Percentiles rank a stretch among this genome's conserved stretches.
These are phyloP conservation scores for Calidris pygmaea DNA, from an alignment of 2,113 vertebrate species.

Conservation along the genomic window DNA sequence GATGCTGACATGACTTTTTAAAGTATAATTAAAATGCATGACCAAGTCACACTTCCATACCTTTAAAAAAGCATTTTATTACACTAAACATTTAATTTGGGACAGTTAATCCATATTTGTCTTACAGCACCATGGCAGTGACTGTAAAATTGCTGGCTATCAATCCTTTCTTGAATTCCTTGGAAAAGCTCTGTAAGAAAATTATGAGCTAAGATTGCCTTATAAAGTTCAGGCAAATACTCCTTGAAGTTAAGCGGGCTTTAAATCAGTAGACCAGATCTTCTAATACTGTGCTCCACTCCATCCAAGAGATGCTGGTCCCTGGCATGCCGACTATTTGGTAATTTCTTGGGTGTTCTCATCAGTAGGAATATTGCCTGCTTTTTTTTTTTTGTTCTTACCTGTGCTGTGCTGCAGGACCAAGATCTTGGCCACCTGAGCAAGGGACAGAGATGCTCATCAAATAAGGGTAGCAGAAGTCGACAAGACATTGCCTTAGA, in stretches of 20 bases:
- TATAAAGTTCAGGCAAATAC: not conserved
- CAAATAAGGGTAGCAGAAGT: not conserved
- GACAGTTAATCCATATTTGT: conserved; percentile 28
- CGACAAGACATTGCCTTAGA: not conserved
- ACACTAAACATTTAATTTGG: not conserved
- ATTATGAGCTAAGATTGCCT: not conserved
- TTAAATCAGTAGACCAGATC: not conserved
- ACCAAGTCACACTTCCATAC: not conserved
- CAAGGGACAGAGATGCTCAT: not conserved
- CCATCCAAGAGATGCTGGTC: not conserved
- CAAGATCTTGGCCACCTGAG: not conserved
- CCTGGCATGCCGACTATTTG: not conserved
- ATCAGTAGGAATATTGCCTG: not conserved
- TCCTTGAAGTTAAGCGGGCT: not conserved
- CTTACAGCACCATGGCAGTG: not conserved
- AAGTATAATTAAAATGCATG: conserved; percentile 7
- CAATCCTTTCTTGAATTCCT: not conserved
- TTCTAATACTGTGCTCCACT: not conserved
- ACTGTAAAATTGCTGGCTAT: not conserved
- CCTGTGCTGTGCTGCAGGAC: not conserved
- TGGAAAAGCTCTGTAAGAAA: not conserved
- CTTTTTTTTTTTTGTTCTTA: not conserved
- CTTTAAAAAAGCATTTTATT: conserved; percentile 20
- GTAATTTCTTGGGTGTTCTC: fast-evolving
- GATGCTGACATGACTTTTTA: not conserved